Evolutionary conservation across 2,797 vertebrate species (phyloP).

Genomic region (Bradypodion ventrale): DNA sequence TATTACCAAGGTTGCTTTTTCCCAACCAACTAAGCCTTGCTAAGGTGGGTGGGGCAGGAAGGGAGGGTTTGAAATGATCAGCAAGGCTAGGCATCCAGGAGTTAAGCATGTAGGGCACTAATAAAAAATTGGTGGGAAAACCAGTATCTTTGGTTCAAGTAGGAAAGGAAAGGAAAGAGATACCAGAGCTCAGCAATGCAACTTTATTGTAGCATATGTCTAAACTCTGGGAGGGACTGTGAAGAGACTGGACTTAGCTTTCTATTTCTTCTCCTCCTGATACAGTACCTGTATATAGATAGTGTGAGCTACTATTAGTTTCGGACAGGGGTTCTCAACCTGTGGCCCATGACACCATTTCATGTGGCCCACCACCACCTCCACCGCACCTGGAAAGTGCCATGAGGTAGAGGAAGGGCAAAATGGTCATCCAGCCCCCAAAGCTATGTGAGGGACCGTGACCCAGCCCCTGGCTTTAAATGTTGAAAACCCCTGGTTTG

Average conservation of each 20-base stretch:
- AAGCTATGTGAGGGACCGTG: no score
- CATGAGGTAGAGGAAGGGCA: no score
- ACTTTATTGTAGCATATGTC: no score
- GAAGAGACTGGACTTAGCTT: neutral
- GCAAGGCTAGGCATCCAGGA: slow-evolving; percentile 37
- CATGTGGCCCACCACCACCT: no score
- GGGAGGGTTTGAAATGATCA: neutral
- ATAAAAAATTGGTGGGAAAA: slow-evolving; percentile 38
- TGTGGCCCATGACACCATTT: no score
- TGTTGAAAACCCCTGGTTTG: no score
- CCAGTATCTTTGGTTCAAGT: slow-evolving; percentile 33
- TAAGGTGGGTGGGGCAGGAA: neutral
- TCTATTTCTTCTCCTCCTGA: neutral
- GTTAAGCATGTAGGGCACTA: slow-evolving; percentile 58
- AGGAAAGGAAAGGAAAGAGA: neutral
- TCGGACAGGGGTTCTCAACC: no score
- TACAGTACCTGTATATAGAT: neutral
- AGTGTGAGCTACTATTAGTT: neutral
- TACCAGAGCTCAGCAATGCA: no score
- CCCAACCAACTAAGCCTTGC: neutral
- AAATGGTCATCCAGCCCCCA: no score
- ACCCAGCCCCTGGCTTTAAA: no score
- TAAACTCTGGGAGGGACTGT: neutral
- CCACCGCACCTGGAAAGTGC: no score
- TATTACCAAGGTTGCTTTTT: slow-evolving; percentile 5